phyloP scores from a whole-genome alignment of 2,797 vertebrate genomes.

The Babyrousa celebensis region DNA sequence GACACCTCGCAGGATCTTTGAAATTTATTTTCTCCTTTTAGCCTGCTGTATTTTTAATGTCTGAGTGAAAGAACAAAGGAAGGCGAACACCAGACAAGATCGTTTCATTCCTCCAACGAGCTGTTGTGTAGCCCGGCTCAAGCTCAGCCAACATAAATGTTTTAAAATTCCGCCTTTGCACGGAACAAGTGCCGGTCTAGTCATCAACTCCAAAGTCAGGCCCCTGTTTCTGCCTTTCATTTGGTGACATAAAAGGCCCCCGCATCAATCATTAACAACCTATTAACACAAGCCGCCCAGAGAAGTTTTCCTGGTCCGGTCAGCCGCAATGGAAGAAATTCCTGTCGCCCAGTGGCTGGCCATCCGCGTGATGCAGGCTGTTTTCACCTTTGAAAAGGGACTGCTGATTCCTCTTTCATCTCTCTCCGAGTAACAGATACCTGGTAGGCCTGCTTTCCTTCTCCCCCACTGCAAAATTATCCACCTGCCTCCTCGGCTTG shows the following conservation, averaged over 20 bases:
- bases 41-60: slow-evolving; percentile 85
- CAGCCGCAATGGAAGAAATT: slow-evolving; percentile 91
- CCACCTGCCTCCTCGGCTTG: slow-evolving; percentile 76
- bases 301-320: slow-evolving; percentile 91
- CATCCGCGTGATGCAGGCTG: neutral
- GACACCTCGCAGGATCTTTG: slow-evolving; percentile 73
- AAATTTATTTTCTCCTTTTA: slow-evolving; percentile 85
- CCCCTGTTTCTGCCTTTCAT: slow-evolving; percentile 90
- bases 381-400: slow-evolving; percentile 83
- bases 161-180: slow-evolving; percentile 88
- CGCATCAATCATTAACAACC: slow-evolving; percentile 93
- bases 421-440: slow-evolving; percentile 91
- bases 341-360: slow-evolving; percentile 91
- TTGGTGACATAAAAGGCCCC: slow-evolving; percentile 91
- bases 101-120: slow-evolving; percentile 71
- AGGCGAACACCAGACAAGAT: slow-evolving; percentile 74
- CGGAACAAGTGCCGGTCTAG: slow-evolving; percentile 67
- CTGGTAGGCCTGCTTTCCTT: slow-evolving; percentile 81
- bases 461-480: slow-evolving; percentile 83
- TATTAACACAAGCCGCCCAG: slow-evolving; percentile 93
- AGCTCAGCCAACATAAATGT: slow-evolving; percentile 87
- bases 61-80: slow-evolving; percentile 75
- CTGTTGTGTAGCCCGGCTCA: slow-evolving; percentile 71
- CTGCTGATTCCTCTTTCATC: slow-evolving; percentile 92
- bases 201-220: slow-evolving; percentile 84